Conservation (phyloP, 2,797 vertebrate genomes). For the Mormyrus proboscirostris region DNA sequence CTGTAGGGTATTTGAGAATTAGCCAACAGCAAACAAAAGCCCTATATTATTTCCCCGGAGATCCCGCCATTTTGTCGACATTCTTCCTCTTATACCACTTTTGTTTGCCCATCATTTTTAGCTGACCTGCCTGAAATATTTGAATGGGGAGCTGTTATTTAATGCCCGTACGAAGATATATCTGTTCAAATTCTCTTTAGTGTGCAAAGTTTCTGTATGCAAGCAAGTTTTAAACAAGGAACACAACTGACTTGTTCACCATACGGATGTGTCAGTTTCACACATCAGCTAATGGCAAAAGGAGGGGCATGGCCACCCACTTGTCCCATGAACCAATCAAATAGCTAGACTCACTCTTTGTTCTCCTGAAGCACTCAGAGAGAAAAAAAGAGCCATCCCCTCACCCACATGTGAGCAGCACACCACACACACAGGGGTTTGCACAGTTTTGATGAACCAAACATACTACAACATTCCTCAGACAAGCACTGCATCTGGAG, state of each 20-base stretch:
- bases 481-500: background rate
- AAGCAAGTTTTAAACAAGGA: background rate
- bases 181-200: background rate
- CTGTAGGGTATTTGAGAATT: background rate
- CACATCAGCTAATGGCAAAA: background rate
- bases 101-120: background rate
- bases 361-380: background rate
- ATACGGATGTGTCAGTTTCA: no score
- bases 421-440: background rate
- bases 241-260: background rate
- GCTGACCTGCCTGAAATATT: background rate
- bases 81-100: background rate
- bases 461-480: background rate
- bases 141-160: background rate
- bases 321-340: background rate
- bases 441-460: background rate
- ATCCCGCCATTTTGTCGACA: background rate
- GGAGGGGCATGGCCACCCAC: background rate
- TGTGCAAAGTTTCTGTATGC: background rate
- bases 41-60: background rate
- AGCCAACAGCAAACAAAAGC: background rate
- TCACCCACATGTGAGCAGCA: background rate
- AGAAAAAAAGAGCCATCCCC: background rate
- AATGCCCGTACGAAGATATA: background rate
- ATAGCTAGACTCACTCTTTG: constrained; percentile 3